Conservation (phyloP, 2,113 vertebrate species). For the Chitala chitala region DNA sequence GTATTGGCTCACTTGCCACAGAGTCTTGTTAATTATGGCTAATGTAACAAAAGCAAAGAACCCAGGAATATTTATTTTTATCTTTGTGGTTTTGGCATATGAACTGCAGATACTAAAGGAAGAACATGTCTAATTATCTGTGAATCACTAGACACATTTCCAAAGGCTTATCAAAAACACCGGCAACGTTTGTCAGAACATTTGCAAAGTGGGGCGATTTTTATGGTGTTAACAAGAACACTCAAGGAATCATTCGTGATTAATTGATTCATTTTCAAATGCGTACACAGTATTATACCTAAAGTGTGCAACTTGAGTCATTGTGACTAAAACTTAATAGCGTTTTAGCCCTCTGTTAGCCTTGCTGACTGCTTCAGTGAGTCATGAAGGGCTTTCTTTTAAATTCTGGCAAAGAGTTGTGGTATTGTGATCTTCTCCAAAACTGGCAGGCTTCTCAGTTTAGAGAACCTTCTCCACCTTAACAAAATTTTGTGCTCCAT, state of each 20-base stretch:
- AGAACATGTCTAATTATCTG: neutral
- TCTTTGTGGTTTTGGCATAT: neutral
- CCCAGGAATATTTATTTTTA: neutral
- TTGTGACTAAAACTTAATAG: neutral
- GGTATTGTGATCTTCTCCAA: neutral
- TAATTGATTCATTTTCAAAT: neutral
- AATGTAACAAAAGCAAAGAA: neutral
- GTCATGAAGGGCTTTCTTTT: neutral
- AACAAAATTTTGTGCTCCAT: too few relatives aligned
- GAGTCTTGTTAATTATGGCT: neutral
- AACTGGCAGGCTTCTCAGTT: neutral
- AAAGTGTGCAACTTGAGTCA: neutral
- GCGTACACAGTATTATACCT: neutral
- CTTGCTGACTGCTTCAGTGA: neutral
- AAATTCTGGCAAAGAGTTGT: neutral
- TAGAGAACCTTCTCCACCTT: too few relatives aligned
- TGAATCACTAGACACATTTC: neutral
- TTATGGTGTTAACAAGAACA: neutral
- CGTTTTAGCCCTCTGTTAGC: neutral
- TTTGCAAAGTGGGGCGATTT: neutral
- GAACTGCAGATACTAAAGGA: neutral
- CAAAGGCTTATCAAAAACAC: neutral
- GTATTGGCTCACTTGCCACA: too few relatives aligned
- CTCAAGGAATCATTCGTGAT: neutral
- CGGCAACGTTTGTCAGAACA: too few relatives aligned